Conservation (phyloP, 2,113 vertebrate species). For the Chaetodon auriga region DNA sequence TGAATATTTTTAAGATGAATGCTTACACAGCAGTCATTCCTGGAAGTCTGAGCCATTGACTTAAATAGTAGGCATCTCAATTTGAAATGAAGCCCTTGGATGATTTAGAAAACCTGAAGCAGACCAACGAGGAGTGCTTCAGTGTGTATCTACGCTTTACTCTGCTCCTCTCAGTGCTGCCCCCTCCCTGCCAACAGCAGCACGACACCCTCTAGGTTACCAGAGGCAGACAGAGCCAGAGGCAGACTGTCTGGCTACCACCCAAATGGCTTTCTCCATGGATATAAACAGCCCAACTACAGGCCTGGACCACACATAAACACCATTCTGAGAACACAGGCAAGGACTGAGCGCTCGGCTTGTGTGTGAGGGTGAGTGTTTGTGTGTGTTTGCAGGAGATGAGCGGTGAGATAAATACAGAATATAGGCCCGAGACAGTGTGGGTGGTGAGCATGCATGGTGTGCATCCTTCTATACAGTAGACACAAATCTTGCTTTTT, state of each 20-base stretch:
- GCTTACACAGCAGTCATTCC: not conserved
- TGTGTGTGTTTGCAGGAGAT: slow-evolving; percentile 36
- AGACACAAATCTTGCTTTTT: slow-evolving; percentile 53
- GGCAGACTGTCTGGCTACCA: slow-evolving; percentile 74
- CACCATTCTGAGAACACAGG: slow-evolving; percentile 63
- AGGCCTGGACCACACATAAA: slow-evolving; percentile 78
- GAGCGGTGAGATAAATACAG: slow-evolving; percentile 56
- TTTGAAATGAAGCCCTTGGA: slow-evolving; percentile 13
- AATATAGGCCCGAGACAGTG: slow-evolving; percentile 50
- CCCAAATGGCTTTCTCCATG: slow-evolving; percentile 81
- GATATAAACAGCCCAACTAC: slow-evolving; percentile 79
- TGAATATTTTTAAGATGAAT: not conserved
- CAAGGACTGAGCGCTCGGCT: slow-evolving; percentile 39
- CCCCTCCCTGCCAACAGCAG: slow-evolving; percentile 42
- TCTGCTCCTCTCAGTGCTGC: slow-evolving; percentile 55
- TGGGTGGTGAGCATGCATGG: slow-evolving; percentile 59
- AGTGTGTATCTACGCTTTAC: not conserved
- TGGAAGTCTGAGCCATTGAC: not conserved
- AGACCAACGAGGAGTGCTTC: not conserved
- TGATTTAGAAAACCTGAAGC: not conserved
- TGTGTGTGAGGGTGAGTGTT: slow-evolving; percentile 2
- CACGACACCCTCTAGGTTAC: slow-evolving; percentile 39
- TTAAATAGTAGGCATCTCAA: not conserved
- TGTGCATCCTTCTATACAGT: slow-evolving; percentile 50
- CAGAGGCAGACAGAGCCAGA: slow-evolving; percentile 67